phyloP scores from a whole-genome alignment of 2,113 vertebrate species.

The Cebus imitator region DNA sequence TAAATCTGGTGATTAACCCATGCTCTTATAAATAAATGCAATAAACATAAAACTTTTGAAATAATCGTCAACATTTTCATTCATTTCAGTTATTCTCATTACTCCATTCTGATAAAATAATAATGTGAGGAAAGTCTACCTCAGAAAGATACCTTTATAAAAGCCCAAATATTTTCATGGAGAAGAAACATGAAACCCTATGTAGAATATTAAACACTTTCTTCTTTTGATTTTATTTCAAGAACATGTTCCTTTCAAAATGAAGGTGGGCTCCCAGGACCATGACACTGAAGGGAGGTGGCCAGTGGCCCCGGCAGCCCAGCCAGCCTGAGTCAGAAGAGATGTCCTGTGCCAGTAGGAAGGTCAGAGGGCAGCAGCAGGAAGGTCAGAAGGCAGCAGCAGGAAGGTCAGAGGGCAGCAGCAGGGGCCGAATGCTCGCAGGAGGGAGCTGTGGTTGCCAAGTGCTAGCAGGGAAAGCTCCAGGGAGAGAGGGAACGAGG shows the following conservation, averaged over 20 bases:
- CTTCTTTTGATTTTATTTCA: neutral
- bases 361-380: neutral
- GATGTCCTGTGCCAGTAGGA: neutral
- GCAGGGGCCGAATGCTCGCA: rapidly evolving
- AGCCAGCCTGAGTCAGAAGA: neutral
- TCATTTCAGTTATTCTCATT: neutral
- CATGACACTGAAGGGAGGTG: neutral
- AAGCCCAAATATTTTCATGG: neutral
- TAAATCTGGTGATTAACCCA: no score
- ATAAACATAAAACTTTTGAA: neutral
- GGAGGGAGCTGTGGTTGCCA: neutral
- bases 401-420: neutral
- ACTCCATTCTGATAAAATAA: neutral
- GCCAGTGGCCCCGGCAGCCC: neutral
- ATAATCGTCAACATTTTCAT: neutral
- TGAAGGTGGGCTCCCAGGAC: neutral
- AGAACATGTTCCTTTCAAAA: neutral
- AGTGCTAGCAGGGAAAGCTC: neutral
- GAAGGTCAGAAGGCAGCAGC: neutral
- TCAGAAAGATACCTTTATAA: neutral
- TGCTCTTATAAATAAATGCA: rapidly evolving
- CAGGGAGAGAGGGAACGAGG: no score
- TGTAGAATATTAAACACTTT: neutral
- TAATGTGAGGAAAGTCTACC: neutral
- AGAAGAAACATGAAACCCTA: neutral